These are phyloP conservation scores for Aphelinus certus DNA, from an alignment of 1,140 invertebrate genomes.

Conservation along the genomic window DNA sequence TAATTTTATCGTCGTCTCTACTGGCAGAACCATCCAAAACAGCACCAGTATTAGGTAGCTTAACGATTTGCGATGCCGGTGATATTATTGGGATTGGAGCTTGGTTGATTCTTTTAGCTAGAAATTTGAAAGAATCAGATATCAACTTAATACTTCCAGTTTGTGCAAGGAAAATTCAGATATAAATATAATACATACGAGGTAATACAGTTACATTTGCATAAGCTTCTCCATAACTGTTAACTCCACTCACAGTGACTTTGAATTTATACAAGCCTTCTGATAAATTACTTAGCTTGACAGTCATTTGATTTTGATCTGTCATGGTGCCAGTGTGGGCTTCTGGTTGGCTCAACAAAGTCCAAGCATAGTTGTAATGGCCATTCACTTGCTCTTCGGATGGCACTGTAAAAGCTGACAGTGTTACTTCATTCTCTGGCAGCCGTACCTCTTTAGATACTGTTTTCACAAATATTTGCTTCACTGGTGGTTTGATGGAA, in stretches of 20 bases:
- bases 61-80: constrained; percentile 84
- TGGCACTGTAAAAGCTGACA: constrained; percentile 84
- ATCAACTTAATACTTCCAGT: neutral
- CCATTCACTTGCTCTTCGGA: constrained; percentile 73
- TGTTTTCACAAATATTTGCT: constrained; percentile 81
- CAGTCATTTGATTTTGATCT: constrained; percentile 83
- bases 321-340: constrained; percentile 83
- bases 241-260: constrained; percentile 78
- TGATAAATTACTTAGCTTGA: constrained; percentile 80
- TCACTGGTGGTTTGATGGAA: constrained; percentile 64
- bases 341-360: constrained; percentile 82
- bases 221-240: constrained; percentile 82
- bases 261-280: constrained; percentile 91
- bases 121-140: constrained; percentile 43
- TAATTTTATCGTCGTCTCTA: constrained; percentile 85
- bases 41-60: constrained; percentile 87
- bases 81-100: constrained; percentile 87
- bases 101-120: constrained; percentile 85
- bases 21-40: constrained; percentile 87
- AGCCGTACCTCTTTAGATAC: constrained; percentile 73
- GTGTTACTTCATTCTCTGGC: constrained; percentile 69
- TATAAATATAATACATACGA: constrained; percentile 64
- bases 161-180: neutral
- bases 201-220: constrained; percentile 93
- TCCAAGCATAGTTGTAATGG: constrained; percentile 91